Conservation (phyloP, 2,797 vertebrate species). For the Esox lucius region DNA sequence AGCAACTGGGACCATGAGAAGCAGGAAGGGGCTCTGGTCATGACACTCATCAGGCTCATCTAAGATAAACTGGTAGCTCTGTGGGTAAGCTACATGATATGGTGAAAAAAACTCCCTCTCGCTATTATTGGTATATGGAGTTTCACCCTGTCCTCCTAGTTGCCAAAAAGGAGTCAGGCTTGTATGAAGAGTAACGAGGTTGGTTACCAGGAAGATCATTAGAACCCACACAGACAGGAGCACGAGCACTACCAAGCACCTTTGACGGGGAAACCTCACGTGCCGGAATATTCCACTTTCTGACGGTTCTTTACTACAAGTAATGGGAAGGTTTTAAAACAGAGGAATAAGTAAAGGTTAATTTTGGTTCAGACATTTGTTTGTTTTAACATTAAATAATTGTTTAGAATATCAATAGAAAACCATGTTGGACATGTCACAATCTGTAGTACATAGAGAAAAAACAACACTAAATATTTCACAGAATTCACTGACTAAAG, state of each 20-base stretch:
- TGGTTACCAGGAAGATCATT: not conserved
- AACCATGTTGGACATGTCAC: not conserved
- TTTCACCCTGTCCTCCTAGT: not conserved
- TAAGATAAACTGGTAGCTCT: constrained; percentile 45
- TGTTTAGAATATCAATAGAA: not conserved
- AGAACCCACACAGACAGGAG: not conserved
- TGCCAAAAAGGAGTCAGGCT: not conserved
- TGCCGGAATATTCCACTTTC: not conserved
- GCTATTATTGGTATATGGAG: not conserved
- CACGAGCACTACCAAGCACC: not conserved
- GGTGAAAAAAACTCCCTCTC: not conserved
- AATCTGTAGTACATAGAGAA: not conserved
- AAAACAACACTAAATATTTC: too few relatives aligned
- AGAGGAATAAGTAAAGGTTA: not conserved
- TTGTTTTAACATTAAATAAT: too few relatives aligned
- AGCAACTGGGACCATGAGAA: constrained; percentile 39
- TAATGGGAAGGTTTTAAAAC: not conserved
- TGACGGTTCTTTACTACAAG: not conserved
- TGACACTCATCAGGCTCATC: constrained; percentile 44
- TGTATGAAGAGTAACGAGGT: not conserved
- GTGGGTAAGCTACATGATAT: constrained; percentile 8
- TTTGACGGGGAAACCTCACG: too few relatives aligned
- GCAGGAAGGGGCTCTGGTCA: constrained; percentile 33
- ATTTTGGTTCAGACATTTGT: too few relatives aligned
- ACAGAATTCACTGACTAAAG: not conserved